phyloP scores from a whole-genome alignment of 2,113 vertebrate species.

The Cheilinus undulatus region DNA sequence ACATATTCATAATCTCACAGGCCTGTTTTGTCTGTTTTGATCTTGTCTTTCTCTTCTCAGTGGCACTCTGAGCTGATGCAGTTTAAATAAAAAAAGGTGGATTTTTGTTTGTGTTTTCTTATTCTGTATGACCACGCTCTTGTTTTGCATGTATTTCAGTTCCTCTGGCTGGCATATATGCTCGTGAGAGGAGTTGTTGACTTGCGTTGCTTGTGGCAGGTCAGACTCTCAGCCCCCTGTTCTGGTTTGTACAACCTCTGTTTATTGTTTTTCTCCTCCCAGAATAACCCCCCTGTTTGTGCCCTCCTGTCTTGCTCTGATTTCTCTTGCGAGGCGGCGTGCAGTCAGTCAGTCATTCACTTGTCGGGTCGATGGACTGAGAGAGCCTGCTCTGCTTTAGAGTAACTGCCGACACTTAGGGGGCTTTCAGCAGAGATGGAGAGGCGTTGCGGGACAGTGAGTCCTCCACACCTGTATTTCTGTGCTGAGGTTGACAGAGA shows the following conservation, averaged over 20 bases:
- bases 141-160: neutral
- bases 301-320: neutral
- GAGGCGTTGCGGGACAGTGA: constrained; percentile 39
- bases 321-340: neutral
- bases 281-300: neutral
- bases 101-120: neutral
- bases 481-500: constrained; percentile 40
- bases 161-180: neutral
- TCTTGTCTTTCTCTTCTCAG: neutral
- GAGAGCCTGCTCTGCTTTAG: constrained; percentile 25
- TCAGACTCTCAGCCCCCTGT: neutral
- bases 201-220: neutral
- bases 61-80: neutral
- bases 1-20: too few relatives aligned
- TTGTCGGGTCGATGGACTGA: constrained; percentile 28
- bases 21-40: neutral
- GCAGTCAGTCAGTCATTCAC: constrained; percentile 43
- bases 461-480: constrained; percentile 54
- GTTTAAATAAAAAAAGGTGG: neutral
- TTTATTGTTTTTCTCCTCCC: neutral
- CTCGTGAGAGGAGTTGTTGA: neutral
- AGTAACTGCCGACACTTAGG: constrained; percentile 70
- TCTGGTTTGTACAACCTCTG: neutral
- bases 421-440: constrained; percentile 64
- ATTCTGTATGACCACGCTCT: neutral